Conservation (phyloP, 53 echinoderm and acorn worm species). For the Zoroaster sp. region DNA sequence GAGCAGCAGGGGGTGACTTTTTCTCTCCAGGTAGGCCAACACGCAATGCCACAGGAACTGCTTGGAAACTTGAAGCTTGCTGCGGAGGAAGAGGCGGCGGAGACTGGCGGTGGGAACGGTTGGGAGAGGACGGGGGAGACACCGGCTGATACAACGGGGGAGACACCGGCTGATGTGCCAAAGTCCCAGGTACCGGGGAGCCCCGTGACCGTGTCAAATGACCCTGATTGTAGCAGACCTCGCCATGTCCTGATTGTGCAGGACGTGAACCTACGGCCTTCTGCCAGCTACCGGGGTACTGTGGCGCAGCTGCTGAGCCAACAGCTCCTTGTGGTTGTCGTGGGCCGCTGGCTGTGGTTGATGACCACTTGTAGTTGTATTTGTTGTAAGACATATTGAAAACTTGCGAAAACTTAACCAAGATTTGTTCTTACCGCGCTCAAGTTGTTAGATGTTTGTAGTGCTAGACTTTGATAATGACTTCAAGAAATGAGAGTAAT, state of each 20-base stretch:
- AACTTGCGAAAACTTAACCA: neutral
- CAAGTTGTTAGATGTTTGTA: too few species aligned
- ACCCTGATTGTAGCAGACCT: neutral
- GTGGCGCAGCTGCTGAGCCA: neutral
- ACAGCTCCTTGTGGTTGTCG: neutral
- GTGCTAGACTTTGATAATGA: too few species aligned
- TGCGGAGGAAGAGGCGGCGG: neutral
- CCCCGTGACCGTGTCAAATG: too few species aligned
- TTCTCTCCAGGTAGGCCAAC: neutral
- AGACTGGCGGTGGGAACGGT: neutral
- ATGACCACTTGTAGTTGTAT: neutral
- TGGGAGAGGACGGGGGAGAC: conserved; percentile 25
- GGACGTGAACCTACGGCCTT: conserved; percentile 23
- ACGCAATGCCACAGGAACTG: neutral
- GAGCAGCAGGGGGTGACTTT: neutral
- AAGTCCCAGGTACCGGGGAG: too few species aligned
- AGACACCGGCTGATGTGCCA: neutral
- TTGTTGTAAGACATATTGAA: conserved; percentile 17
- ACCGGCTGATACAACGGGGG: neutral
- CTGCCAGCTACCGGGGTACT: neutral
- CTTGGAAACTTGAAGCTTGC: neutral
- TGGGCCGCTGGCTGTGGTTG: neutral
- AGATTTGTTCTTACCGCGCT: neutral
- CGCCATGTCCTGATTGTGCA: neutral
- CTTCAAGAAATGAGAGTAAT: too few species aligned